Percentiles rank a stretch among this genome's conserved stretches.
These are phyloP conservation scores for Dynastes hyllus DNA, from an alignment of 2,888 invertebrate species.

Conservation along the genomic window DNA sequence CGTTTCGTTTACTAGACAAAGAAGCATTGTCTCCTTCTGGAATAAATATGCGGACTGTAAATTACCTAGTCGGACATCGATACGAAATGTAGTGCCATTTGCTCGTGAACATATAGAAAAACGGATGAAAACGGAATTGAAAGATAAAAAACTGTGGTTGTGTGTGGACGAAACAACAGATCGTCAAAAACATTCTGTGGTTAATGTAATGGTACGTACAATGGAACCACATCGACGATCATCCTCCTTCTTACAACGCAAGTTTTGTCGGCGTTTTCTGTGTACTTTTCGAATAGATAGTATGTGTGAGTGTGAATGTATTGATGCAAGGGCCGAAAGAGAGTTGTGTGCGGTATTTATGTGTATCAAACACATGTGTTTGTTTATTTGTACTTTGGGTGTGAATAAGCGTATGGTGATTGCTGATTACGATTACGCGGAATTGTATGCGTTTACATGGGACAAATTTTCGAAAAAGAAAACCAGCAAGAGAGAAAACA, in stretches of 20 bases:
- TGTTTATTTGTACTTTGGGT: slow-evolving; percentile 2
- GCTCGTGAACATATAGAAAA: no score
- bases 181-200: no score
- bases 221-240: no score
- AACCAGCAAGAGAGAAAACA: background rate
- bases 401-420: background rate
- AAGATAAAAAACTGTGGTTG: no score
- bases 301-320: slow-evolving; percentile 6
- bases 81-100: no score
- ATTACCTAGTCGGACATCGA: no score
- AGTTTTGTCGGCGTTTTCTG: slow-evolving; percentile 17
- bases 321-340: background rate
- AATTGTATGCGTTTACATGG: background rate
- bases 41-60: no score
- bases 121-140: no score
- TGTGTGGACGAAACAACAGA: no score
- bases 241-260: background rate
- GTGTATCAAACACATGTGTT: background rate
- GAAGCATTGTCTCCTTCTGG: no score
- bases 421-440: background rate
- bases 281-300: background rate
- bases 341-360: background rate
- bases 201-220: no score
- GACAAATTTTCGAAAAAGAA: background rate
- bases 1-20: no score